Conservation (phyloP, 2,113 vertebrate species). For the Triplophysa rosa region DNA sequence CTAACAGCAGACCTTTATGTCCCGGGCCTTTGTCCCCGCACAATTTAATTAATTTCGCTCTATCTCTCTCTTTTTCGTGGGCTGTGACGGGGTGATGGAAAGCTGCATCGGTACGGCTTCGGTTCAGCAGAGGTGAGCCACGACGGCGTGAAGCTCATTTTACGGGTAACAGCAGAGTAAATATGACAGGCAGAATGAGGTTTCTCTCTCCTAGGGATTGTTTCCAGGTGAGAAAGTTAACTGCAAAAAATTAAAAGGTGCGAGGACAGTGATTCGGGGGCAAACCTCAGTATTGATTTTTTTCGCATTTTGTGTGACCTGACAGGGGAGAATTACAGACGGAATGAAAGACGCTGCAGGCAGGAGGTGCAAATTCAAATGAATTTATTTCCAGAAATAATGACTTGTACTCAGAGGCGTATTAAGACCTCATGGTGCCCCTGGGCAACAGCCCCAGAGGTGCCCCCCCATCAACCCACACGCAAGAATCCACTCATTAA, state of each 20-base stretch:
- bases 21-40: conserved; percentile 73
- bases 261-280: conserved; percentile 43
- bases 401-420: background rate
- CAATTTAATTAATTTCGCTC: conserved; percentile 77
- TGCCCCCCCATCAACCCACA: no score
- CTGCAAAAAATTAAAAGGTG: conserved; percentile 34
- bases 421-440: no score
- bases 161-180: conserved; percentile 46
- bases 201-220: conserved; percentile 16
- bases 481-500: no score
- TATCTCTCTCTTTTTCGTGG: conserved; percentile 20
- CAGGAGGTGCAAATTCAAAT: background rate
- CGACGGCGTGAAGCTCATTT: conserved; percentile 30
- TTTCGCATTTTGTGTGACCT: background rate
- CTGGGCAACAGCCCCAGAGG: no score
- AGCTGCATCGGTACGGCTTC: conserved; percentile 55
- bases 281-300: conserved; percentile 14
- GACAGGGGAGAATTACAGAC: background rate
- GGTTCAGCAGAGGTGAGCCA: conserved; percentile 56
- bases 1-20: conserved; percentile 83
- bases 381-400: background rate
- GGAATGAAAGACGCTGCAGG: background rate
- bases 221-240: conserved; percentile 36
- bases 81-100: conserved; percentile 64
- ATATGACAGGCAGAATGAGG: conserved; percentile 47